Evolutionary conservation across 1,140 invertebrate species (phyloP).

Genomic region (Zaprionus camerounensis): DNA sequence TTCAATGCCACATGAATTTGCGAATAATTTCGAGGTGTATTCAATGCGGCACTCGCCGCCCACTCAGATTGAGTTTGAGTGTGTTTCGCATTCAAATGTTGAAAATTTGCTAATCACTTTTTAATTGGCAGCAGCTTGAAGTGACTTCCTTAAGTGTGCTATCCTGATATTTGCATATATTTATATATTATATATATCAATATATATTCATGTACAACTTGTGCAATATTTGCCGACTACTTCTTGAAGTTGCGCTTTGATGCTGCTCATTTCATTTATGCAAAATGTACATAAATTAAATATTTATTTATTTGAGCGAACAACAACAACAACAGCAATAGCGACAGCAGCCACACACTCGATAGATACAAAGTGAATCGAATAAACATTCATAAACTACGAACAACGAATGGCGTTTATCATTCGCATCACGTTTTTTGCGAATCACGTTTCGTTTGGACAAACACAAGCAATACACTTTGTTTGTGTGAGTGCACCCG

Average conservation of each 20-base stretch:
- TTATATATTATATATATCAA: not conserved
- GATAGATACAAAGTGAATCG: conserved; percentile 18
- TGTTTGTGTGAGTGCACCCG: conserved; percentile 30
- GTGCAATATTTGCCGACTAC: not conserved
- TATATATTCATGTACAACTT: not conserved
- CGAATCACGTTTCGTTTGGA: conserved; percentile 63
- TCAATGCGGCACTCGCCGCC: conserved; percentile 7
- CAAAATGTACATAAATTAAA: conserved; percentile 42
- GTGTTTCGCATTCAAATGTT: conserved; percentile 30
- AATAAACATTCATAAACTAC: conserved; percentile 42
- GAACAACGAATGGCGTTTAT: conserved; percentile 36
- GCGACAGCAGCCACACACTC: conserved; percentile 21
- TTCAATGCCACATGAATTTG: not conserved
- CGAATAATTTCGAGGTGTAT: conserved; percentile 25
- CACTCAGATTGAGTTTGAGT: conserved; percentile 10
- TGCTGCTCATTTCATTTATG: conserved; percentile 13
- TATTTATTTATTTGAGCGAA: conserved; percentile 47
- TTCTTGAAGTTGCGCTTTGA: not conserved
- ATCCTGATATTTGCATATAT: not conserved
- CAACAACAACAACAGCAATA: not conserved
- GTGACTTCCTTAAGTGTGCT: conserved; percentile 25
- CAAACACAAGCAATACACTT: conserved; percentile 20
- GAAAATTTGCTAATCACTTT: conserved; percentile 42
- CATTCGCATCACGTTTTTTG: conserved; percentile 63
- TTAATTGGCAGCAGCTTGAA: conserved; percentile 36